Evolutionary conservation across 2,113 vertebrate species (phyloP).

Genomic region (Colossoma macropomum): DNA sequence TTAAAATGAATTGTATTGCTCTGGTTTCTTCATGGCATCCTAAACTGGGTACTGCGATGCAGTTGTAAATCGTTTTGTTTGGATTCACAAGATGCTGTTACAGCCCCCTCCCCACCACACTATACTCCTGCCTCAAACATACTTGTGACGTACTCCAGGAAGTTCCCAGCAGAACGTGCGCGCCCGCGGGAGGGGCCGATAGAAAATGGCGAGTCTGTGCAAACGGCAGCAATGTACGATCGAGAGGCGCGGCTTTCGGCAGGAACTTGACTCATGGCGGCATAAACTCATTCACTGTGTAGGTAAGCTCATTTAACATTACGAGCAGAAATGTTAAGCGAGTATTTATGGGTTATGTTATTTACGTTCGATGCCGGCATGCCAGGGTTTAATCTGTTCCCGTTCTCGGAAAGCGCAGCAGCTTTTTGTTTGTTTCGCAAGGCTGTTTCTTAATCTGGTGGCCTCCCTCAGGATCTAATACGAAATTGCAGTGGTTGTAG

Average conservation of each 20-base stretch:
- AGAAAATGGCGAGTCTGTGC: conserved; percentile 98
- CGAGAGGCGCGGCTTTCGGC: conserved; percentile 94
- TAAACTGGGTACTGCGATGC: neutral
- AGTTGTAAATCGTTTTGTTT: conserved; percentile 36
- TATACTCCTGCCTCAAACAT: conserved; percentile 70
- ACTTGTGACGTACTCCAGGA: conserved; percentile 75
- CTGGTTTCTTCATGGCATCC: no score
- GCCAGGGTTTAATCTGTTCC: conserved; percentile 41
- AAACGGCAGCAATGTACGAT: conserved; percentile 92
- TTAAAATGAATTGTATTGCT: no score
- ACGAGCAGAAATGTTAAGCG: conserved; percentile 58
- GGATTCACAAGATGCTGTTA: conserved; percentile 73
- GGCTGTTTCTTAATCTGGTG: conserved; percentile 56
- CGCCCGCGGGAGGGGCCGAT: conserved; percentile 77
- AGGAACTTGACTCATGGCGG: conserved; percentile 94
- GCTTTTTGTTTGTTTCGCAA: conserved; percentile 61
- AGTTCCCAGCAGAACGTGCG: conserved; percentile 76
- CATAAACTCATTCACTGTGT: conserved; percentile 93
- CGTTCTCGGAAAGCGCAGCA: conserved; percentile 2
- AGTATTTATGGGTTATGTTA: neutral
- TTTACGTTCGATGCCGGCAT: conserved; percentile 34
- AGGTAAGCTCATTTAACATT: conserved; percentile 83
- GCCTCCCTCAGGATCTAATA: conserved; percentile 62
- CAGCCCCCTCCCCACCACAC: conserved; percentile 66
- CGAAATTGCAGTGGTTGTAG: conserved; percentile 37